Percentiles rank a stretch among this genome's conserved stretches.
Conservation (phyloP, 35 echinoderm and acorn worm genomes). For the Acanthaster planci region DNA sequence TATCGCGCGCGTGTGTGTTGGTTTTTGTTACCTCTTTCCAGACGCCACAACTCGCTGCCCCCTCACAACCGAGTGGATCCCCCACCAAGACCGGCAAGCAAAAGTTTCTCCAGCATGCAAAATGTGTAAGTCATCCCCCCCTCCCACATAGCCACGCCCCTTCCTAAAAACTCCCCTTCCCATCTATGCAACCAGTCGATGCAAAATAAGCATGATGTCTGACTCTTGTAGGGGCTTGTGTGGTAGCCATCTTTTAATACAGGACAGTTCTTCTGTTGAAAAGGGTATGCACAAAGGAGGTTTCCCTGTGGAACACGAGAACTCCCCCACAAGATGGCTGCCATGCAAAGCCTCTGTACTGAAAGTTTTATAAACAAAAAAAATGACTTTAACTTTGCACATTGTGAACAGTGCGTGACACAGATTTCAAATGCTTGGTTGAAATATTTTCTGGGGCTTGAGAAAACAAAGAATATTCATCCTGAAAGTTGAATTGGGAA, state of each 20-base stretch:
- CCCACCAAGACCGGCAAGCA: slow-evolving; percentile 55
- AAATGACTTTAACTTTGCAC: no score
- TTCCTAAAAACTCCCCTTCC: neutral
- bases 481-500: no score
- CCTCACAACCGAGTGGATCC: slow-evolving; percentile 60
- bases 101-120: slow-evolving; percentile 80
- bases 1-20: neutral
- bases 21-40: slow-evolving; percentile 27
- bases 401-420: no score
- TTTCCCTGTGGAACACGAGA: no score
- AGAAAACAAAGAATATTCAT: no score
- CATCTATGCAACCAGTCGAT: neutral
- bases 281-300: no score
- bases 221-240: neutral
- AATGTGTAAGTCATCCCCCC: slow-evolving; percentile 71
- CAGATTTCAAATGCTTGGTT: no score
- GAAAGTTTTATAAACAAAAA: no score
- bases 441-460: no score
- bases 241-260: neutral
- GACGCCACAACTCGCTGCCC: slow-evolving; percentile 86
- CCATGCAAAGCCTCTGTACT: no score
- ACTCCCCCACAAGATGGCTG: no score
- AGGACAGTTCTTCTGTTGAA: neutral
- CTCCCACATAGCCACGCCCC: neutral
- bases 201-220: neutral